Percentiles rank a stretch among this genome's conserved stretches.
Conservation (phyloP, 1,140 invertebrate species). For the Atopsyche davidsoni region DNA sequence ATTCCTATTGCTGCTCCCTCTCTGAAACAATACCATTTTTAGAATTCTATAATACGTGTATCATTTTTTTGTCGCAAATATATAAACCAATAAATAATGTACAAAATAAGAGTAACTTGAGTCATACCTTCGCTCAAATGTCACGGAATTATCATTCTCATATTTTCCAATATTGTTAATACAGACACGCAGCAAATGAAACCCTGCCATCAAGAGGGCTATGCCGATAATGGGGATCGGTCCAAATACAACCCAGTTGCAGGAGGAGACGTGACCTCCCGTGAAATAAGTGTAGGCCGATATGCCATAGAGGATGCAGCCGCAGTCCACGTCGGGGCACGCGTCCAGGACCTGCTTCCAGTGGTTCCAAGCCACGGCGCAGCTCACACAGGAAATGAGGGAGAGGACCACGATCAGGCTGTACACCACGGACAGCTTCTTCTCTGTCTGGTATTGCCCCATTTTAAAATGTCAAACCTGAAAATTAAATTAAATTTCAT, state of each 20-base stretch:
- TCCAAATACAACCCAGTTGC: conserved; percentile 56
- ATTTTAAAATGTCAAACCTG: too few species aligned
- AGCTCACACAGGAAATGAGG: conserved; percentile 48
- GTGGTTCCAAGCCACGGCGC: conserved; percentile 57
- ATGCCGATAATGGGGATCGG: conserved; percentile 51
- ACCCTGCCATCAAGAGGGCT: conserved; percentile 51
- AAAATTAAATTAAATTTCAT: too few species aligned
- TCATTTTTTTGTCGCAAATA: background rate
- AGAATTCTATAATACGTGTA: conserved; percentile 1
- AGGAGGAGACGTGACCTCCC: conserved; percentile 58
- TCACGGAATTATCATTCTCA: conserved; percentile 45
- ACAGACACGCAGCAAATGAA: conserved; percentile 61
- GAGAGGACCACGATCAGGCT: conserved; percentile 45
- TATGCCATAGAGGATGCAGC: conserved; percentile 60
- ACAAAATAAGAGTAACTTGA: background rate
- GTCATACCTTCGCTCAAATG: conserved; percentile 49
- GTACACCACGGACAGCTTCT: conserved; percentile 49
- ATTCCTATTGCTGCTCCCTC: conserved; percentile 55
- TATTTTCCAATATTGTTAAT: conserved; percentile 50
- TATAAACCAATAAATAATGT: background rate
- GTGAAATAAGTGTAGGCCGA: conserved; percentile 55
- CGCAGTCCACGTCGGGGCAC: conserved; percentile 57
- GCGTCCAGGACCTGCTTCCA: conserved; percentile 59
- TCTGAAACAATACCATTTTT: conserved; percentile 34
- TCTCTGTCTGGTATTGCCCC: conserved; percentile 49